Percentiles rank a stretch among this genome's conserved stretches.
These are phyloP conservation scores for Nycticorax nycticorax DNA, from an alignment of 2,113 vertebrate species.

Conservation along the genomic window DNA sequence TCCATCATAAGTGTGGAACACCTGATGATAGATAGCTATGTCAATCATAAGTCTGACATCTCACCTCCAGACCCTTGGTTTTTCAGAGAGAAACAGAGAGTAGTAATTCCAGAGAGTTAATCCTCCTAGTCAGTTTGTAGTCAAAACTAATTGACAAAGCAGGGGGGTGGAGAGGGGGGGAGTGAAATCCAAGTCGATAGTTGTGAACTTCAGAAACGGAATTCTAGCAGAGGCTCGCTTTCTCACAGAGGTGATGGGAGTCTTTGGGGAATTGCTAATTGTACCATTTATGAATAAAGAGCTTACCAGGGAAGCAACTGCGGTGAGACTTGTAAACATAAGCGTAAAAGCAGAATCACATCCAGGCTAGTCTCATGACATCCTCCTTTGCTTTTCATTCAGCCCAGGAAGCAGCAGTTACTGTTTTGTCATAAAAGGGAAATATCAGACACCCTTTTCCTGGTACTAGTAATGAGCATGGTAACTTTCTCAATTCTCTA, in stretches of 20 bases:
- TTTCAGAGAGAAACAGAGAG: background rate
- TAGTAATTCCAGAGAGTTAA: background rate
- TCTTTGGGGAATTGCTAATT: background rate
- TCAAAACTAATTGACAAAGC: background rate
- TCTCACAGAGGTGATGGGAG: background rate
- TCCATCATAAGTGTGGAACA: background rate
- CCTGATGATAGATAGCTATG: background rate
- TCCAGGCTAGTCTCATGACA: background rate
- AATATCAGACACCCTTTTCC: background rate
- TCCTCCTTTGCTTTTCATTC: background rate
- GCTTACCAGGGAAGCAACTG: background rate
- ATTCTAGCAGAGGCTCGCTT: background rate
- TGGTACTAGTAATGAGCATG: background rate
- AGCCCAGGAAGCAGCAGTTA: background rate
- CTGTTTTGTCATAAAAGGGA: background rate
- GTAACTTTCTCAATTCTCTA: background rate
- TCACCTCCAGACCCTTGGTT: background rate
- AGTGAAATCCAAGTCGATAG: background rate
- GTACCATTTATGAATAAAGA: slow-evolving; percentile 6
- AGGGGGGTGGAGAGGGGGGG: background rate
- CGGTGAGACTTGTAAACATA: background rate
- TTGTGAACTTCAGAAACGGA: background rate
- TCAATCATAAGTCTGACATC: background rate
- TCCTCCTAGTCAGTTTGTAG: background rate
- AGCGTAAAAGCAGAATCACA: background rate